A percentile compares a stretch with the other conserved stretches of the same genome.
These are phyloP conservation scores for Chionodraco myersi DNA, from an alignment of 2,113 vertebrate species.

Conservation along the genomic window DNA sequence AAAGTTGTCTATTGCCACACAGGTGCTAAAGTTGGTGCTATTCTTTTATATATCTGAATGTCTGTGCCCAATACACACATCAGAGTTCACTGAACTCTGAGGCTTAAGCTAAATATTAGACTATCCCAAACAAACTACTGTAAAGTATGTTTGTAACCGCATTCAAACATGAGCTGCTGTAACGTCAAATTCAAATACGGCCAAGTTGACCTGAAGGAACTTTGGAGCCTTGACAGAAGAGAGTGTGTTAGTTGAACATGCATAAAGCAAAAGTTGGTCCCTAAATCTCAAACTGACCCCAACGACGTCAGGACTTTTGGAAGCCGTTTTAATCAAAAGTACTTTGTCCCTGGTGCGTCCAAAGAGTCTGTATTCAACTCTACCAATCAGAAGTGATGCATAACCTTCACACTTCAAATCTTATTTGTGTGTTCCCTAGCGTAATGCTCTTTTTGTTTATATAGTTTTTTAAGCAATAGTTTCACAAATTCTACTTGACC, in stretches of 20 bases:
- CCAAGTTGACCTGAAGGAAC: background rate
- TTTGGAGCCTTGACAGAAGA: conserved; percentile 11
- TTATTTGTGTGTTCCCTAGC: background rate
- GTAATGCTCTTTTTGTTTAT: background rate
- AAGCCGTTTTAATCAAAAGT: background rate
- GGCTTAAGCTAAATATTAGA: background rate
- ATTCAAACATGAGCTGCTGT: background rate
- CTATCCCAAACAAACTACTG: background rate
- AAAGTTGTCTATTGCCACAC: background rate
- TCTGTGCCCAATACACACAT: background rate
- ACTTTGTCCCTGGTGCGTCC: background rate
- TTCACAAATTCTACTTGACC: conserved; percentile 24
- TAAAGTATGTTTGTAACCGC: background rate
- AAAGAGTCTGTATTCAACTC: background rate
- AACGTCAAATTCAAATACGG: background rate
- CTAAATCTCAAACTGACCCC: background rate
- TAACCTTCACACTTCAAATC: background rate
- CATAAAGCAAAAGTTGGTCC: conserved; percentile 15
- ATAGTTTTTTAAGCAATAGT: background rate
- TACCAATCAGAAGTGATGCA: background rate
- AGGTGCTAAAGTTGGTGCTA: too few species aligned
- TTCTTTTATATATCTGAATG: background rate
- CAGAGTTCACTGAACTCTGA: background rate
- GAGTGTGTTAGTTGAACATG: conserved; percentile 54
- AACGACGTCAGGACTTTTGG: background rate